Base-by-base conservation (phyloP, 92 coral and sea anemone genomes). In the Palythoa caribaeorum region DNA sequence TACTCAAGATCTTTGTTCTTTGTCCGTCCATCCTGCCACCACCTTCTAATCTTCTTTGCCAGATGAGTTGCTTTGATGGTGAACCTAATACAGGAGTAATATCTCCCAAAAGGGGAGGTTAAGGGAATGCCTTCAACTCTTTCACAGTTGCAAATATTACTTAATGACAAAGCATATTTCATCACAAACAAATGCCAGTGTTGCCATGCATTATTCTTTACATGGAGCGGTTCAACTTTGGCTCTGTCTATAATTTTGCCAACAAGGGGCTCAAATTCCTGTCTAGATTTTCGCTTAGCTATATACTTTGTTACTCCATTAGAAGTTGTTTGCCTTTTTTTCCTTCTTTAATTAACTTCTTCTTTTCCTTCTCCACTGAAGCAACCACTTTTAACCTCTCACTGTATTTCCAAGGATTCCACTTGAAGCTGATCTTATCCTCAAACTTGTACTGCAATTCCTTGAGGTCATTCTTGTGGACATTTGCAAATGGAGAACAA, bases 401-500 rank as follows among this genome's bases (percentile, higher is more conserved):
- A 14, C 48, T 63, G 76, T 83, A 88, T 14, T 55, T 69, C 91
- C 87, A 88, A 9, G 87, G 91, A 2, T 71, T 81, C 91, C 87
- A 88, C 13, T 81, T 88, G 69, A 75, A 88, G 59, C 14, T 3
- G 3, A 44, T 40, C 13, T 78, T 66, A 5, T 51, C 11, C 1
- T 83, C 88, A 80, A 88, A 88, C 68, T 83, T 80, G 19, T 63
- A 78, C 54, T 73, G 19, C 17, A 80, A 40, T 10, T 47, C 28
- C n/a, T 75, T 66, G 3, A 54, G 38, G 53, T 88, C 87, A 79
- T 57, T 44, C 52, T 69, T 44, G 16, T 13, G 8, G 13, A 88
- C 91, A 88, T 88, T 68, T 54, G 83, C 91, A 81, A 80, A 88
- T 16, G 71, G 76, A 19, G 87, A 88, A 39, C 54, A 74, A 35